A percentile compares a stretch with the other conserved stretches of the same genome.
Evolutionary conservation across 2,888 invertebrate species (phyloP).

Genomic region (Argyresthia goedartella): DNA sequence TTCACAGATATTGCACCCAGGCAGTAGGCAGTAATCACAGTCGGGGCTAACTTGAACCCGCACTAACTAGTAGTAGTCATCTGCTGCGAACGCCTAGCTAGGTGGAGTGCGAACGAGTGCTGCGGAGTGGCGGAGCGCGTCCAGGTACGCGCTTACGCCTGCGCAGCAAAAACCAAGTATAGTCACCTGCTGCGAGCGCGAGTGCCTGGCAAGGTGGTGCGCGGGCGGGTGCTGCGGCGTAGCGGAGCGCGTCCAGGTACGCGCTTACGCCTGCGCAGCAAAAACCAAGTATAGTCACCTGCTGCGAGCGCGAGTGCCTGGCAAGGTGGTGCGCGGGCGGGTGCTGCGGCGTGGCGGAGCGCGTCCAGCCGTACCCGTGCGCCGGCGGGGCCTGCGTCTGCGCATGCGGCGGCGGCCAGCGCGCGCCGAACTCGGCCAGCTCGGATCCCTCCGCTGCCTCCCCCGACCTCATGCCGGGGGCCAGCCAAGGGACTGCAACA

Average conservation of each 20-base stretch:
- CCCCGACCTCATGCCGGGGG: constrained; percentile 73
- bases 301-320: constrained; percentile 63
- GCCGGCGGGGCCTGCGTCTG: constrained; percentile 5
- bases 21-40: too few relatives aligned
- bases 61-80: too few relatives aligned
- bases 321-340: constrained; percentile 64
- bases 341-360: constrained; percentile 66
- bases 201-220: constrained; percentile 64
- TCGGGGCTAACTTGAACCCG: too few relatives aligned
- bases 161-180: too few relatives aligned
- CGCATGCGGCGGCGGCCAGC: constrained; percentile 51
- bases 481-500: constrained; percentile 36
- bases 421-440: constrained; percentile 66
- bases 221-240: constrained; percentile 65
- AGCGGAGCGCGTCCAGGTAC: constrained; percentile 64
- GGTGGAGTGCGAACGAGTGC: constrained; percentile 63
- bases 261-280: too few relatives aligned
- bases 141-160: too few relatives aligned
- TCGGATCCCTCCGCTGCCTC: constrained; percentile 69
- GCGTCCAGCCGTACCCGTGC: constrained; percentile 53
- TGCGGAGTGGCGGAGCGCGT: constrained; percentile 65
- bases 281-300: too few relatives aligned
- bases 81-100: constrained; percentile 65
- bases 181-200: constrained; percentile 60
- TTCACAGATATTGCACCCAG: too few relatives aligned